Base-by-base conservation (phyloP, 1,140 invertebrate genomes). In the Drosophila neocordata region DNA sequence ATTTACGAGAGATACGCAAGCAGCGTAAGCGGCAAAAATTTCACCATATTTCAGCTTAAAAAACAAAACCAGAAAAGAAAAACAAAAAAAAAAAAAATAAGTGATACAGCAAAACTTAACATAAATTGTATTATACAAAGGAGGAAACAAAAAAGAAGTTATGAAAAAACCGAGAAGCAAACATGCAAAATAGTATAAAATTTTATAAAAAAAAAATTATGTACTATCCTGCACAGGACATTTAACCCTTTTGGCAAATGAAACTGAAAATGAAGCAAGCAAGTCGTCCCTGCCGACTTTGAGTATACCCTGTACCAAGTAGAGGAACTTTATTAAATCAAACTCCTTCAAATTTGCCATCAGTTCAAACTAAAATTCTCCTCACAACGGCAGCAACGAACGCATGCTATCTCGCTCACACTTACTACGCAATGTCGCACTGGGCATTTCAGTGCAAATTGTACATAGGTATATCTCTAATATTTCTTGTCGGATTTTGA, bases 181-280 rank as follows among this genome's bases (percentile, higher is more conserved):
- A 48, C 41, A 41, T 41, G 38, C n/a, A 44, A 44, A 57, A 38
- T 48, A 60, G 34, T 13, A 53, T 20, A 55, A 31, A 57, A 81
- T 73, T 81, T 77, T 77, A 81, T 52, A 65, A 8, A 81, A 81
- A 77, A n/a, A 6, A 81, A 81, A 81, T 82, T 70, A 81, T 81
- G 74, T 59, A 74, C 73, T 48, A 48, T 27, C 27, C 44, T 41
- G 44, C 27, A 22, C 12, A n/a, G n/a, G 41, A 7, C 41, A 48
- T 48, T 48, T 62, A 59, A 22, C 8, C 27, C 34, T 31, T 31
- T 7, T 31, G 27, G 5, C 4, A 31, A 62, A 52, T 62, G 59
- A 9, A 41, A 31, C 18, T 13, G 11, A 27, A 8, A 44, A n/a
- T n/a, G n/a, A n/a, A n/a, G n/a, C n/a, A n/a, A n/a, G n/a, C n/a